Evolutionary conservation across 2,797 vertebrate species (phyloP).

Genomic region (Gallinago solitaria): DNA sequence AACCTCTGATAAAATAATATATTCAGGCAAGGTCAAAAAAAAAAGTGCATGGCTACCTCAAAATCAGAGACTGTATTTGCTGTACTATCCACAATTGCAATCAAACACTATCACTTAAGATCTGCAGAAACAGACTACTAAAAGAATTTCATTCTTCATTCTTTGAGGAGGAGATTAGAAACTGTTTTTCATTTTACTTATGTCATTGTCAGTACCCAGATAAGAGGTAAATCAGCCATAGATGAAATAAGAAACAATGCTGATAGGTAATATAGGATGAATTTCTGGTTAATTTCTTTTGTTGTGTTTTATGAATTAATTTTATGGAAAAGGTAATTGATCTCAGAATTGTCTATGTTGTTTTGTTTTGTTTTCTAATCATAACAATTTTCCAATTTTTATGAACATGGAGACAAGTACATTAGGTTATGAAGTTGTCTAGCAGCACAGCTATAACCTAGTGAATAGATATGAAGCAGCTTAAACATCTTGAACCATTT

Average conservation of each 20-base stretch:
- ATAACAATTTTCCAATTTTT: not conserved
- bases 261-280: not conserved
- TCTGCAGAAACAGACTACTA: not conserved
- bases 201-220: not conserved
- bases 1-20: not conserved
- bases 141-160: not conserved
- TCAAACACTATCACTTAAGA: not conserved
- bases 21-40: not conserved
- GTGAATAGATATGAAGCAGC: not conserved
- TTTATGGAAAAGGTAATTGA: not conserved
- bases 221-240: not conserved
- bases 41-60: not conserved
- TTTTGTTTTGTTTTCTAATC: not conserved
- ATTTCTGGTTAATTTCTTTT: not conserved
- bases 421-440: not conserved
- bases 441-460: not conserved
- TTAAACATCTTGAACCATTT: not conserved
- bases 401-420: not conserved
- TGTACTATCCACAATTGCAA: not conserved
- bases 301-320: not conserved
- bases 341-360: not conserved
- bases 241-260: not conserved
- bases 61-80: not conserved
- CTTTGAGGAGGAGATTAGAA: slow-evolving; percentile 3
- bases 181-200: not conserved